Evolutionary conservation across 2,888 invertebrate genomes (phyloP), one percentile per base, ranked within the genome.

Genomic region (Epinotia brunnichana): DNA sequence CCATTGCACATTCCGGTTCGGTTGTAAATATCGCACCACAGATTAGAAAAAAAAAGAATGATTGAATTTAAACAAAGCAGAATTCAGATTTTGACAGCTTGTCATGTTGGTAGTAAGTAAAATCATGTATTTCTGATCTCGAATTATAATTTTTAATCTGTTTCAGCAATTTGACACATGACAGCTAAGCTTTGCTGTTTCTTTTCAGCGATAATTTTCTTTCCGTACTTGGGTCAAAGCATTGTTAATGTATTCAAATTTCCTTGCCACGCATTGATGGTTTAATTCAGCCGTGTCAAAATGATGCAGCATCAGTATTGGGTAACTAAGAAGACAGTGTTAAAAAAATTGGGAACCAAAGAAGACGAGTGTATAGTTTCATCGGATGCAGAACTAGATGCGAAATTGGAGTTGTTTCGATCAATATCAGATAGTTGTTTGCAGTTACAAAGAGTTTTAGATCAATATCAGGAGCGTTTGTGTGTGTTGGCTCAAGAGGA

Each of bases 321-420:
- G 99, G 97, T 99, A 71, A 99, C 99, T 9, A 99, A 99, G 87
- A 99, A 99, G 90, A 96, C 97, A 73, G 96, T 99, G 60, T 95
- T 98, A 78, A 95, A 97, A 83, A 99, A 98, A 92, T 94, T 99
- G 64, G 99, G 99, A 44, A 97, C 97, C 81, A 99, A 99, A 93
- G 99, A 99, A 92, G 99, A 99, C 87, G 98, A 98, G 79, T 98
- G 98, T 92, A 96, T 99, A 77, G 96, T 99, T 29, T 96, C 99
- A 15, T 99, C 99, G 0, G 99, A 99, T 91, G 97, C 98, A 0
- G 98, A 99, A 85, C 94, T 99, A 41, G 99, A 99, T 92, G 97
- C 99, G 4, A 99, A 99, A 94, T 94, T 99, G 77, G 98, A 98
- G 89, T 92, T 98, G 77, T 98, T 97, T 91, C 96, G 96, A 88